Base-by-base conservation (phyloP, 2,797 vertebrate species). In the Artibeus jamaicensis region DNA sequence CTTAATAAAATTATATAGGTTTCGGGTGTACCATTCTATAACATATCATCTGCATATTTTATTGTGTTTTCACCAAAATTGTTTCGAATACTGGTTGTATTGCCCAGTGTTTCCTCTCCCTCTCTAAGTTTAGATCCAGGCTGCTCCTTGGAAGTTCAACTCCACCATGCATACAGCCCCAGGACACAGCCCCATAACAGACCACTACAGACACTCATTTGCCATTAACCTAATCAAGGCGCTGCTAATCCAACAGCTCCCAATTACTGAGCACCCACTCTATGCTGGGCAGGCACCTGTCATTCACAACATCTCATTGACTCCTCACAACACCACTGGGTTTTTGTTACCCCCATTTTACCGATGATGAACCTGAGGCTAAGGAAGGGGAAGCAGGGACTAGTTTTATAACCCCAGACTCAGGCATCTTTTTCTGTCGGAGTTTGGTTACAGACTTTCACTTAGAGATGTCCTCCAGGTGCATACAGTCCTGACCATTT, bases 61-160 rank as follows among this genome's bases (percentile, higher is more conserved):
- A 37, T 26, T 55, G 34, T 79, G 22, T 79, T 78, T 55, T 55
- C 48, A 55, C n/a, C 21, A 21, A 89, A 86, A 89, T 89, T 39
- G 32, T 95, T 95, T 73, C 84, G 92, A 95, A 93, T 87, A 32
- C 83, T 59, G 1, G 11, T 91, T 95, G 68, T 89, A 22, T 53
- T 92, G 86, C 50, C 57, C 39, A 73, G 29, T 81, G 59, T 96
- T 93, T 92, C 73, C 91, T 95, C 74, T 86, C 50, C 10, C 62
- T 71, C 53, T 96, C 39, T 55, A 79, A 48, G 34, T 89, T 92
- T 94, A 91, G 78, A 94, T 96, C 53, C 46, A 73, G 68, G 57
- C 37, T 96, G 24, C 29, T 83, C 55, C 86, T 89, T 76, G 50
- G 37, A 29, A 68, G 50, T 92, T 91, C 83, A 50, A 5, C 46